Percentiles rank a stretch among this genome's conserved stretches.
Evolutionary conservation across 2,113 vertebrate genomes (phyloP).

Genomic region (Heteronetta atricapilla): DNA sequence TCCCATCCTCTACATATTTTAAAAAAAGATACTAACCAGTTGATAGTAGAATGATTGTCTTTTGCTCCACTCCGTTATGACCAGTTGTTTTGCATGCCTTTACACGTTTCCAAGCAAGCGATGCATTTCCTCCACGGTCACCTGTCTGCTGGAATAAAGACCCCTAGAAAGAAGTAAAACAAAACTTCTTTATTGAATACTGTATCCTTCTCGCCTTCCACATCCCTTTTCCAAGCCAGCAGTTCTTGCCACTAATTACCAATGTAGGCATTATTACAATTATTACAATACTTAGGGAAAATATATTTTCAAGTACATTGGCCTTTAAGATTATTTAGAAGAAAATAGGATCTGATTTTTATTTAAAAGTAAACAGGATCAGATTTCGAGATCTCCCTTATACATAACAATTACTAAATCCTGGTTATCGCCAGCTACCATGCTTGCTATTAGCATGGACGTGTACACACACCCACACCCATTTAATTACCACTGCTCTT

Average conservation of each 20-base stretch:
- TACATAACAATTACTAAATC: constrained; percentile 4
- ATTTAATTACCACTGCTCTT: neutral
- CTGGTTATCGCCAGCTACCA: neutral
- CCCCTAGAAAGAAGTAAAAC: constrained; percentile 75
- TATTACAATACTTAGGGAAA: neutral
- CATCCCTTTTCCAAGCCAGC: neutral
- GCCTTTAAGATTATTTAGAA: neutral
- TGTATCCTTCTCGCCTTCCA: neutral
- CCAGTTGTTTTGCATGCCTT: constrained; percentile 81
- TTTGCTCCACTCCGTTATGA: constrained; percentile 77
- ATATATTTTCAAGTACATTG: neutral
- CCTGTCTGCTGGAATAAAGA: constrained; percentile 78
- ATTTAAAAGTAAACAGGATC: neutral
- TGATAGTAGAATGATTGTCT: constrained; percentile 89
- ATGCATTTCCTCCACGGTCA: constrained; percentile 72
- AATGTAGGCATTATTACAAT: neutral
- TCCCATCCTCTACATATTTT: neutral
- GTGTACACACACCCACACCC: neutral
- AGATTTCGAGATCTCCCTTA: neutral
- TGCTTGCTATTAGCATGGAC: neutral
- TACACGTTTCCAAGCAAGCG: constrained; percentile 87
- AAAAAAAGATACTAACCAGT: constrained; percentile 82
- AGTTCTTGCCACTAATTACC: neutral
- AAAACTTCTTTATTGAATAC: neutral
- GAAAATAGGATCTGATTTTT: neutral